Base-by-base conservation (phyloP, 2,113 vertebrate genomes). In the Bubalus kerabau region DNA sequence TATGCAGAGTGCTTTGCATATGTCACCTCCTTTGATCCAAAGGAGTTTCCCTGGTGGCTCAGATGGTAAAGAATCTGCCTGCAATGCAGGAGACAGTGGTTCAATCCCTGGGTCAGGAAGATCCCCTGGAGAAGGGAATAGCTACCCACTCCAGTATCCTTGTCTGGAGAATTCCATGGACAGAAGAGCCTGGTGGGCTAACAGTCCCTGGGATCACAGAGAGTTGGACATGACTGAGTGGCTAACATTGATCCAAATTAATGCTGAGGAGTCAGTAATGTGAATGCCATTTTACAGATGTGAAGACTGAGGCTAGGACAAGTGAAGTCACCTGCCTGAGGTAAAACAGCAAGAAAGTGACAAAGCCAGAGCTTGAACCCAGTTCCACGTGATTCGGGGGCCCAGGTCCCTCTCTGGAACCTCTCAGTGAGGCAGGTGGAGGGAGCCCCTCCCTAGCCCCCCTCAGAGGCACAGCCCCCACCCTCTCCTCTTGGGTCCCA, bases 401-500 rank as follows among this genome's bases (percentile, higher is more conserved):
- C n/a, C 32, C 54, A 19, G 26, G 80, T 50, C 52, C 62, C 71
- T 78, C n/a, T 23, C 80, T 62, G 60, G 88, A 91, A 56, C 36
- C 96, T 74, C 32, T 62, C 76, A 52, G n/a, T 30, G 62, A 82
- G n/a, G 40, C 86, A 81, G 62, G 43, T 62, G 32, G 67, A 93
- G n/a, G 43, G 74, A 87, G 93, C 50, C 67, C 56, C 80, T 94
- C 78, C 83, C 83, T 48, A 64, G 0, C 32, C 56, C 78, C 78
- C 78, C 87, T 50, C n/a, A 32, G 87, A 87, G 52, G 62, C 95
- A 57, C 50, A 78, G 93, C 74, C 48, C 91, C 87, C 85, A 86
- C 21, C 40, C 64, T 84, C 52, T 57, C 84, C 86, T 84, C 90
- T 93, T 93, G 86, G 89, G 98, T 97, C 97, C 26, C 0, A 96